Conservation (phyloP, 2,113 vertebrate species). For the Hippocampus barbouri region DNA sequence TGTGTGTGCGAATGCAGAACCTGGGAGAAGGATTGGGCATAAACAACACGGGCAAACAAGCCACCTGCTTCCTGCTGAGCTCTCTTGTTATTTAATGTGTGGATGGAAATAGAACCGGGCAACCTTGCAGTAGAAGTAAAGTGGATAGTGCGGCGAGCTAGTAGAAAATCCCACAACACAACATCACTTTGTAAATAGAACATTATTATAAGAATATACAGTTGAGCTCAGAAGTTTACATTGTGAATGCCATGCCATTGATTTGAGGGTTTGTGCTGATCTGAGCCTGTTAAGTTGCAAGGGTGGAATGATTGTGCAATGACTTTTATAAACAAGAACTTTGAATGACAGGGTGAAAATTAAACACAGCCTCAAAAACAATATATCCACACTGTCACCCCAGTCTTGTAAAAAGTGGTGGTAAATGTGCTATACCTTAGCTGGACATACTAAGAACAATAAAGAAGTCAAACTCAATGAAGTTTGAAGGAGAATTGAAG, state of each 20-base stretch:
- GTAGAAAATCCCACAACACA: conserved; percentile 29
- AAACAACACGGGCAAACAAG: conserved; percentile 59
- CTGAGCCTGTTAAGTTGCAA: background rate
- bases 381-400: too few species aligned
- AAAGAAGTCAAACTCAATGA: too few species aligned
- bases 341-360: too few species aligned
- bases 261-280: background rate
- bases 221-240: background rate
- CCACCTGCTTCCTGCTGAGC: conserved; percentile 69
- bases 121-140: conserved; percentile 42
- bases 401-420: too few species aligned
- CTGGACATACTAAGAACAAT: too few species aligned
- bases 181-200: background rate
- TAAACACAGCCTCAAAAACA: too few species aligned
- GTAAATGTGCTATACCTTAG: too few species aligned
- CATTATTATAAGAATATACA: background rate
- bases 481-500: too few species aligned
- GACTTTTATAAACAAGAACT: background rate
- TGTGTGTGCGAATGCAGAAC: conserved; percentile 10
- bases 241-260: background rate
- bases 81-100: conserved; percentile 49
- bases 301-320: background rate
- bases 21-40: conserved; percentile 58
- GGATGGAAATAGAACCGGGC: conserved; percentile 54
- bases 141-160: conserved; percentile 17